phyloP scores from a whole-genome alignment of 2,888 invertebrate species.

The Diaprepes abbreviatus region DNA sequence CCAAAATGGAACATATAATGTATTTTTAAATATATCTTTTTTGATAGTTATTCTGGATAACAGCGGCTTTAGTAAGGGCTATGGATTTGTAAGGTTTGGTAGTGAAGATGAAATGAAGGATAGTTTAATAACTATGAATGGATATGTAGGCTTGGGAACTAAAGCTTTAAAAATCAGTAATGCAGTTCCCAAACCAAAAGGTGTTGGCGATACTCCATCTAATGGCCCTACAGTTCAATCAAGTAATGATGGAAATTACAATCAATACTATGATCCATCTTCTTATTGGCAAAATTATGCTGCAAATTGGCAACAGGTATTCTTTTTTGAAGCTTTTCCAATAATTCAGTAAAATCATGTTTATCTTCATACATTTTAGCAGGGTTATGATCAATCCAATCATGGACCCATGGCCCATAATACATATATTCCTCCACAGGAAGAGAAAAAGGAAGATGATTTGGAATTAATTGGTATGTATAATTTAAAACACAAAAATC shows the following conservation, averaged over 20 bases:
- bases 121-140: constrained; percentile 94
- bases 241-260: constrained; percentile 48
- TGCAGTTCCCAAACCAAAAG: constrained; percentile 89
- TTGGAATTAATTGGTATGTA: constrained; percentile 79
- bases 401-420: constrained; percentile 39
- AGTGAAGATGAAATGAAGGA: constrained; percentile 95
- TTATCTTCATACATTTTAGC: too few relatives aligned
- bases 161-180: constrained; percentile 93
- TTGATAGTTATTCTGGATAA: constrained; percentile 88
- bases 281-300: constrained; percentile 91
- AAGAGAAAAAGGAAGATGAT: constrained; percentile 72
- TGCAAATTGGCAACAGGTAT: constrained; percentile 76
- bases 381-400: constrained; percentile 67
- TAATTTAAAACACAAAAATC: constrained; percentile 23
- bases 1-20: too few relatives aligned
- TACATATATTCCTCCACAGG: constrained; percentile 24
- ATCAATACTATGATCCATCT: constrained; percentile 81
- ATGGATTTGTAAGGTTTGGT: constrained; percentile 95
- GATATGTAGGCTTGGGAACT: constrained; percentile 88
- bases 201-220: constrained; percentile 64
- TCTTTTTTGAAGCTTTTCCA: too few relatives aligned
- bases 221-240: constrained; percentile 62
- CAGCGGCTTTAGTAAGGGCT: constrained; percentile 93
- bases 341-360: too few relatives aligned
- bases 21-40: too few relatives aligned